Evolutionary conservation across 2,888 invertebrate species (phyloP).

Genomic region (Corbicula japonica): DNA sequence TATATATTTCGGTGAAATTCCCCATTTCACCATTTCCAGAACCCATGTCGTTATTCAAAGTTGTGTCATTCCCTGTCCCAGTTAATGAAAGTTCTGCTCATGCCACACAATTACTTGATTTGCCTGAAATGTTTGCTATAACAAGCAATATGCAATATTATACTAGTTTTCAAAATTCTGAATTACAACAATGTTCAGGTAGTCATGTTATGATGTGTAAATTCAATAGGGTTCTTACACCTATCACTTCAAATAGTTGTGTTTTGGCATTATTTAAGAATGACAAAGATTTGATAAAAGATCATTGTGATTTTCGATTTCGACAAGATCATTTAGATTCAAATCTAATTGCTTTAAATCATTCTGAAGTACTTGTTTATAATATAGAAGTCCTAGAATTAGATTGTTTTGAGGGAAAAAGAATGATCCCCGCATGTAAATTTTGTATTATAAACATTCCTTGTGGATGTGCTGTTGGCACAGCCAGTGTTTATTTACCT

Average conservation of each 20-base stretch:
- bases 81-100: constrained; percentile 31
- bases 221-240: background rate
- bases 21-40: background rate
- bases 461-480: constrained; percentile 36
- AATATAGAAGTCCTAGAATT: constrained; percentile 16
- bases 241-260: constrained; percentile 3
- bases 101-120: constrained; percentile 29
- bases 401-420: constrained; percentile 3
- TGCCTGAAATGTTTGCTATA: constrained; percentile 16
- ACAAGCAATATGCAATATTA: constrained; percentile 8
- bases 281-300: constrained; percentile 4
- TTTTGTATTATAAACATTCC: constrained; percentile 10
- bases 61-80: constrained; percentile 23
- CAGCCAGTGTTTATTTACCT: constrained; percentile 34
- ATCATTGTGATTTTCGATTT: constrained; percentile 24
- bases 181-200: background rate
- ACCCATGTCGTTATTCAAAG: background rate
- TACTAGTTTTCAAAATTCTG: background rate
- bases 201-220: background rate
- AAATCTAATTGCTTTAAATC: background rate
- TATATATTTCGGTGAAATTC: background rate
- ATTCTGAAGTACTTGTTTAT: constrained; percentile 11
- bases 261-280: constrained; percentile 11
- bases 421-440: constrained; percentile 8
- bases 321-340: constrained; percentile 11